Evolutionary conservation across 2,113 vertebrate genomes (phyloP), one percentile per base, ranked within the genome.

Genomic region (Vanacampus margaritifer): DNA sequence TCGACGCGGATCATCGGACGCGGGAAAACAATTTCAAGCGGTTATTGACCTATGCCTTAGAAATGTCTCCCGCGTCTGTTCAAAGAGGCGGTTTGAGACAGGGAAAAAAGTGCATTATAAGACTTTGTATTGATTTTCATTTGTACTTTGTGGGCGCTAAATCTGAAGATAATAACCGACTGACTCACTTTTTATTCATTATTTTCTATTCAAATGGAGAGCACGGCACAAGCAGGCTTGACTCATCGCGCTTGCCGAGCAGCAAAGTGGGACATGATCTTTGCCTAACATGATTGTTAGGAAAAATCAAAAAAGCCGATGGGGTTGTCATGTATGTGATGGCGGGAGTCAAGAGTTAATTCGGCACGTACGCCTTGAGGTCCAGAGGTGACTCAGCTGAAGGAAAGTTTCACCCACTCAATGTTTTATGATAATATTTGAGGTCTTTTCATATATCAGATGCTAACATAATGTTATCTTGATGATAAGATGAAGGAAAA

Each of bases 281-380:
- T 76, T 67, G 71, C 57, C 32, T 67, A 35, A 63, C 70, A 28
- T 37, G 57, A 62, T 70, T 36, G 69, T 68, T 67, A 46, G 57
- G 13, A 62, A 74, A 41, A 73, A 71, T 64, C 46, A 50, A 65
- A 75, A n/a, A 69, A 73, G 48, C 41, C 65, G 67, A 3, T 3
- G 12, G 3, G 2, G 68, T 39, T 69, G 54, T 32, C 2, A 32
- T 32, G 28, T 24, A 68, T 76, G 51, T 64, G 57, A 23, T 57
- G 77, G 23, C 50, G 67, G 54, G 69, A 75, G 71, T 12, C 11
- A 72, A 72, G 74, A 80, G 79, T 79, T 80, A 80, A 82, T 79
- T 39, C 10, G 6, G 2, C 35, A 14, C 36, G 14, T 39, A 7
- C 19, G 19, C 32, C 35, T 54, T 23, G 9, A 51, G 48, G 48